Conservation (phyloP, 2,797 vertebrate species). For the Gadopsis marmoratus region DNA sequence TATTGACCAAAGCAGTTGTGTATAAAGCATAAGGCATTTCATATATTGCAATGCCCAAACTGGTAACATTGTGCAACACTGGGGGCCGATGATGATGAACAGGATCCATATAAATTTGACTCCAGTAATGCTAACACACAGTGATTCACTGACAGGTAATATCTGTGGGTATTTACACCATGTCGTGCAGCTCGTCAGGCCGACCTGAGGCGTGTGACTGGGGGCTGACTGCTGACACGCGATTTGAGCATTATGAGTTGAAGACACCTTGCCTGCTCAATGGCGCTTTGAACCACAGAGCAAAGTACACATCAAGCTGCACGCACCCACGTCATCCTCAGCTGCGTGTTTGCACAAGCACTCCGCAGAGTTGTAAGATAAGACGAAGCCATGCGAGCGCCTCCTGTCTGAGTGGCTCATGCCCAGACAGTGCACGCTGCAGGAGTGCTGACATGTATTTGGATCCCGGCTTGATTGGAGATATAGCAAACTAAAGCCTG, state of each 20-base stretch:
- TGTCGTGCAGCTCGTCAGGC: not conserved
- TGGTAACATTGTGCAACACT: not conserved
- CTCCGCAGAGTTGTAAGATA: conserved; percentile 30
- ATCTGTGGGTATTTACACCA: conserved; percentile 19
- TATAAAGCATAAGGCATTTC: not conserved
- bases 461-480: conserved; percentile 6
- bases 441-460: conserved; percentile 15
- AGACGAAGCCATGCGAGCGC: not conserved
- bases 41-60: not conserved
- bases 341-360: conserved; percentile 66
- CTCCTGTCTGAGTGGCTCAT: conserved; percentile 21
- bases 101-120: not conserved
- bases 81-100: not conserved
- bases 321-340: not conserved
- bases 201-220: not conserved
- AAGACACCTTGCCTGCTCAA: not conserved
- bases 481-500: not conserved
- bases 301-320: conserved; percentile 52
- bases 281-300: not conserved
- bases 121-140: not conserved
- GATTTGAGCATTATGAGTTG: not conserved
- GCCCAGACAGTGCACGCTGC: conserved; percentile 39
- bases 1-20: not conserved
- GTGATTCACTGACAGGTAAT: conserved; percentile 19
- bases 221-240: not conserved